These are phyloP conservation scores for Microplitis manilae DNA, from an alignment of 2,888 invertebrate genomes.

Conservation along the genomic window DNA sequence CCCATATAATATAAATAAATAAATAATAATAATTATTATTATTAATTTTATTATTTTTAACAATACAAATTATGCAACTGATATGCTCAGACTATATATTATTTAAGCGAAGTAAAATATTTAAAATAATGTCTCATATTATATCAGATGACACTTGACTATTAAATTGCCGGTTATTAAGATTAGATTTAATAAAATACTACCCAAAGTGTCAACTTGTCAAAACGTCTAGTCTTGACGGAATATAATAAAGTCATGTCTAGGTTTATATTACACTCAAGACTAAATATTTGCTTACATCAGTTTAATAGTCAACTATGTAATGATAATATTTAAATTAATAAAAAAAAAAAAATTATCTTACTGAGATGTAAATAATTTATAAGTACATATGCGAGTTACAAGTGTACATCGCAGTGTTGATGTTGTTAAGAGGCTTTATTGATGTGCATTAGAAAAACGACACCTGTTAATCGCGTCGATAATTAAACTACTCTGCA, in stretches of 20 bases:
- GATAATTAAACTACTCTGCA: slow-evolving; percentile 22
- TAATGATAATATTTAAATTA: not conserved
- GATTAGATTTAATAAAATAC: slow-evolving; percentile 1
- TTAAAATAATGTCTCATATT: not conserved
- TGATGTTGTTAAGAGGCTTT: slow-evolving; percentile 1
- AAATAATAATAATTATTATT: slow-evolving; percentile 15
- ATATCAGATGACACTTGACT: not conserved
- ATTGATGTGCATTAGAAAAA: slow-evolving; percentile 3
- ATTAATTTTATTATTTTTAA: no score
- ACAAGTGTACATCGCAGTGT: not conserved
- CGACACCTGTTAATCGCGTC: slow-evolving; percentile 13
- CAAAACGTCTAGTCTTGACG: slow-evolving; percentile 26
- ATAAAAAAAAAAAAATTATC: not conserved
- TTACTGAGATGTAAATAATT: no score
- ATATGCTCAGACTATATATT: not conserved
- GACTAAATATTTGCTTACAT: slow-evolving; percentile 2
- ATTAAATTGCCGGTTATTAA: not conserved
- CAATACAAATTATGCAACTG: no score
- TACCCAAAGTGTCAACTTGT: slow-evolving; percentile 24
- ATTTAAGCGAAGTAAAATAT: not conserved
- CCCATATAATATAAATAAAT: slow-evolving; percentile 4
- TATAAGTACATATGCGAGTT: not conserved
- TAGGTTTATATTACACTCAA: not conserved
- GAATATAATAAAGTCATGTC: slow-evolving; percentile 30
- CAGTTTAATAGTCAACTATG: slow-evolving; percentile 24